Conservation (phyloP, 2,888 invertebrate genomes). For the Acanthoscelides obtectus region DNA sequence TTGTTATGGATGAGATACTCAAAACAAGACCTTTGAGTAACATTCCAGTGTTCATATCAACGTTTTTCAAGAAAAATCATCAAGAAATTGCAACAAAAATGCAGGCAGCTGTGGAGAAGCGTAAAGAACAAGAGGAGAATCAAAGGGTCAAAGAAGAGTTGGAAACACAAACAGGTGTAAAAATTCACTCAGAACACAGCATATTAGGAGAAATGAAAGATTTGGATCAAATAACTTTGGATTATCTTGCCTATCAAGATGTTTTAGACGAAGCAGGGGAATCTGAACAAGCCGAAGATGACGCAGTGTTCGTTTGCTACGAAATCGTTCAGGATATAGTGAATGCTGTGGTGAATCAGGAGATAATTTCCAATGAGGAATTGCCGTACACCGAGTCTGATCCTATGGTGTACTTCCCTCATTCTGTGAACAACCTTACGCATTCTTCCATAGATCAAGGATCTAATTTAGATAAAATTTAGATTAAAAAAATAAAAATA, state of each 20-base stretch:
- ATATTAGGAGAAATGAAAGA: too few relatives aligned
- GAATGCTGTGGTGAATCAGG: background rate
- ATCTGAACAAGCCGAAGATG: background rate
- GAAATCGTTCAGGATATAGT: background rate
- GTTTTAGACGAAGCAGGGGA: background rate
- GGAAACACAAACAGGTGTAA: background rate
- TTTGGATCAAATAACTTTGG: background rate
- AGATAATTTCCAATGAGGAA: background rate
- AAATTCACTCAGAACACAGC: too few relatives aligned
- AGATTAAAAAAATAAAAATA: too few relatives aligned
- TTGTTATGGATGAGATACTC: constrained; percentile 4
- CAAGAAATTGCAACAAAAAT: constrained; percentile 3
- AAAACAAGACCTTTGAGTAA: constrained; percentile 8
- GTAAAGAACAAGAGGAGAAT: background rate
- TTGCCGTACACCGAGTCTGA: background rate
- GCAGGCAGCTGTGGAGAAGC: background rate
- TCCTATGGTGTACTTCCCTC: background rate
- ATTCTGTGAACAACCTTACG: background rate
- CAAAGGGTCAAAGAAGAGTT: too few relatives aligned
- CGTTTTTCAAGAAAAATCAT: constrained; percentile 8
- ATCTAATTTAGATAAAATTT: too few relatives aligned
- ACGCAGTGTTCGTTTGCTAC: background rate
- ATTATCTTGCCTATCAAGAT: background rate
- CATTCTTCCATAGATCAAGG: too few relatives aligned
- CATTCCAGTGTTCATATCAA: constrained; percentile 5